Conservation (phyloP, 1,140 invertebrate species). For the Drosophila insularis region DNA sequence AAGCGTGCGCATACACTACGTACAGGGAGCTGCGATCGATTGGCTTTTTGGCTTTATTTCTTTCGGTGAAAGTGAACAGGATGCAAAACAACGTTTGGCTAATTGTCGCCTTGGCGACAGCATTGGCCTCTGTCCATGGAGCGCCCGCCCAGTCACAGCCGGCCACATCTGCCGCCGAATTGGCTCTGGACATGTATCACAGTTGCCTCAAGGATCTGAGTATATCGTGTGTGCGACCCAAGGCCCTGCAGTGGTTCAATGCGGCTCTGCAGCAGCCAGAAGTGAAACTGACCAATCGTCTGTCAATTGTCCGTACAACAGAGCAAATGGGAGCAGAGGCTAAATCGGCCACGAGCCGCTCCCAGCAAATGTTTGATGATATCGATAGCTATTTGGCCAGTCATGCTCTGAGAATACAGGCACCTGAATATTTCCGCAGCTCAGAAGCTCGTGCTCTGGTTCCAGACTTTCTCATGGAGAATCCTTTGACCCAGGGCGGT, state of each 20-base stretch:
- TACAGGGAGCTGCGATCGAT: constrained; percentile 11
- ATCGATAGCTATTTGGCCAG: constrained; percentile 87
- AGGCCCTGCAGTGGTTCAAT: constrained; percentile 88
- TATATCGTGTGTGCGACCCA: constrained; percentile 88
- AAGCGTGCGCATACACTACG: constrained; percentile 61
- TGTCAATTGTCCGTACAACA: constrained; percentile 87
- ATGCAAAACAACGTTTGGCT: constrained; percentile 57
- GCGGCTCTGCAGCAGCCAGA: constrained; percentile 86
- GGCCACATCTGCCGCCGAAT: constrained; percentile 82
- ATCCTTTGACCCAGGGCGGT: constrained; percentile 86
- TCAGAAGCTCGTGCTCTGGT: constrained; percentile 85
- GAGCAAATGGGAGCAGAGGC: constrained; percentile 57
- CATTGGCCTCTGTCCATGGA: constrained; percentile 46
- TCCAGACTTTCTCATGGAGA: constrained; percentile 87
- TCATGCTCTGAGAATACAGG: constrained; percentile 86
- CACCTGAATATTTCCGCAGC: constrained; percentile 85
- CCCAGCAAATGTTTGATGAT: constrained; percentile 84
- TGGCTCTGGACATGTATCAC: constrained; percentile 86
- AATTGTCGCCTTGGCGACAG: constrained; percentile 53
- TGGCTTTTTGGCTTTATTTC: constrained; percentile 1
- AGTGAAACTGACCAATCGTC: constrained; percentile 88
- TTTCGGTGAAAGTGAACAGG: constrained; percentile 43
- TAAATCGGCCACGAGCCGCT: constrained; percentile 23
- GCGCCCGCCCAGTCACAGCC: constrained; percentile 70
- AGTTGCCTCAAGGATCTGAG: constrained; percentile 86